Conservation (phyloP, 2,797 vertebrate species). For the Acridotheres tristis region DNA sequence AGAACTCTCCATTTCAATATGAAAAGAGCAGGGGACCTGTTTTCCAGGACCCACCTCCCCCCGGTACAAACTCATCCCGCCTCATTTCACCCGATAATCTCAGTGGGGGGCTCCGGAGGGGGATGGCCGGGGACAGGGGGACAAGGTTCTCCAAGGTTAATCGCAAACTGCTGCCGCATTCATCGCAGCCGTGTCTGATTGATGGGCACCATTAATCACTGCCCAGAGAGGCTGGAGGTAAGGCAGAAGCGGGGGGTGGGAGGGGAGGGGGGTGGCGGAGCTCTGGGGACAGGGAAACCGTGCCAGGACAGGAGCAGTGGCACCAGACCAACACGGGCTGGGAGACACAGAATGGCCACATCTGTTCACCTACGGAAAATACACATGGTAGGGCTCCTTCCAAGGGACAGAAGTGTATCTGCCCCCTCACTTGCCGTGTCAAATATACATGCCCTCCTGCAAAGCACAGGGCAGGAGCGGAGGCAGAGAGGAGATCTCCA, state of each 20-base stretch:
- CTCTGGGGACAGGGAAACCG: neutral
- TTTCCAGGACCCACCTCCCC: neutral
- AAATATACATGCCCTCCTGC: accelerated
- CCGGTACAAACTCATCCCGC: neutral
- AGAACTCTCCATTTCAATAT: conserved; percentile 49
- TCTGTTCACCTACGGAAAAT: neutral
- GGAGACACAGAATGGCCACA: neutral
- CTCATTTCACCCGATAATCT: conserved; percentile 61
- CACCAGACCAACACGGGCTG: neutral
- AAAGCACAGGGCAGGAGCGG: accelerated
- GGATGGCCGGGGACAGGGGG: neutral
- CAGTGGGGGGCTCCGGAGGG: neutral
- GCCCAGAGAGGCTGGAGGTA: neutral
- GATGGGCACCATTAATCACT: conserved; percentile 62
- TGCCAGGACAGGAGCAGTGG: neutral
- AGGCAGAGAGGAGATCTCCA: neutral
- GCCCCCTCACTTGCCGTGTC: neutral
- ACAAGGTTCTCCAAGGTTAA: conserved; percentile 40
- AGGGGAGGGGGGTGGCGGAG: accelerated
- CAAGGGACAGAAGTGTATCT: neutral
- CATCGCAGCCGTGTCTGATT: neutral
- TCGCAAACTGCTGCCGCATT: conserved; percentile 1
- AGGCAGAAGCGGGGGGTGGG: neutral
- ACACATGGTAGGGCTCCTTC: neutral
- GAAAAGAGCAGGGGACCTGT: conserved; percentile 42